Evolutionary conservation across 2,888 invertebrate species (phyloP), one percentile per base, ranked within the genome.

Genomic region (Machimus rusticus): DNA sequence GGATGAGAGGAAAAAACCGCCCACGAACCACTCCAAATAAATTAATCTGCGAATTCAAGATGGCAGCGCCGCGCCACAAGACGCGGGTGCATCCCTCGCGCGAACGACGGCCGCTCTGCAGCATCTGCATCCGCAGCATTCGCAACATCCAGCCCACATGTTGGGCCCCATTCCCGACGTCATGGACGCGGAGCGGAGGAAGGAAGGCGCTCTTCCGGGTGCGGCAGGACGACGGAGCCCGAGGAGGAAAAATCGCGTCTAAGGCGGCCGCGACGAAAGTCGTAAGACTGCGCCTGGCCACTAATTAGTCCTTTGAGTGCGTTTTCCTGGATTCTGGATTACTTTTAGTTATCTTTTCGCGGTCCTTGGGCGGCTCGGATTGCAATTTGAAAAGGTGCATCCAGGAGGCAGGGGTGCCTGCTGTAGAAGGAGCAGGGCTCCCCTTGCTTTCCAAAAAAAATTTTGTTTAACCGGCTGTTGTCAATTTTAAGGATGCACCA

Each of bases 401-500:
- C 28, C 28, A 28, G 28, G 28, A n/a, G n/a, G n/a, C n/a, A n/a
- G n/a, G n/a, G n/a, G n/a, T n/a, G n/a, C n/a, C n/a, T n/a, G n/a
- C n/a, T n/a, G n/a, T n/a, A n/a, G n/a, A n/a, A n/a, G n/a, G n/a
- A n/a, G n/a, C n/a, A n/a, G n/a, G n/a, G n/a, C n/a, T n/a, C n/a
- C n/a, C n/a, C n/a, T n/a, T n/a, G n/a, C n/a, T n/a, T n/a, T n/a
- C n/a, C n/a, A n/a, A n/a, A 23, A 91, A 91, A 89, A 91, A 91
- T 79, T 91, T 91, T 86, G 89, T 93, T 55, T 90, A 91, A 89
- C 90, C 91, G 4, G 87, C 92, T 88, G 89, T 92, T 76, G 51
- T 46, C 14, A 86, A 90, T 78, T 92, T 92, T 87, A 89, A 89
- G 23, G 86, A 89, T 43, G 86, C 89, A 23, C 89, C 90, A 77